Evolutionary conservation across 2,888 invertebrate species (phyloP), one percentile per base, ranked within the genome.

Genomic region (Hirtodrosophila histrioides): DNA sequence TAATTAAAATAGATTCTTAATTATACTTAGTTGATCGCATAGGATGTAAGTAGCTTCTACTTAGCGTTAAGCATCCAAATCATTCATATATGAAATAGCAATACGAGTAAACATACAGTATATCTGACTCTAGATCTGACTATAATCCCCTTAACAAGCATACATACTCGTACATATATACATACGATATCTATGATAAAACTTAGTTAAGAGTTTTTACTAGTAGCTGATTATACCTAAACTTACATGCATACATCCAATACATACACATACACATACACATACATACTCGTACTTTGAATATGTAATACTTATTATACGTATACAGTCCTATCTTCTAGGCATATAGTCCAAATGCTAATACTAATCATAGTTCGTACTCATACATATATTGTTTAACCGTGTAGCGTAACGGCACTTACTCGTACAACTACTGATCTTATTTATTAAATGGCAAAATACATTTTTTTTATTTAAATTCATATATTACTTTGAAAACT

Each of bases 11-110:
- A 27, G 4, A 27, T 27, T 23, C 8, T 33, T 49, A 61, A 63
- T 54, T 53, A 43, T 62, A 78, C 48, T 56, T 78, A 78, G 75
- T 61, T 64, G 36, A 77, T 56, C 65, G 51, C 24, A 12, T 69
- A 81, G 67, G n/a, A 9, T 39, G 35, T 84, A 79, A 84, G 82
- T 81, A 81, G 84, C 63, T 50, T 51, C 48, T 70, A 71, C 41
- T 40, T 81, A 78, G 65, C 11, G 7, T 27, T 80, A 80, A 80
- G 78, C 69, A 55, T 36, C 10, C 43, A 49, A 35, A 17, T 40
- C 41, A 9, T 40, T 43, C 6, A 35, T 36, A 53, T 33, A 46
- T 48, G 29, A 6, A 27, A 27, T 27, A 27, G 27, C 5, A 27
- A 27, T n/a, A n/a, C n/a, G n/a, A n/a, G n/a, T n/a, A n/a, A n/a